Conservation (phyloP, 2,888 invertebrate genomes). For the Bembecia ichneumoniformis region DNA sequence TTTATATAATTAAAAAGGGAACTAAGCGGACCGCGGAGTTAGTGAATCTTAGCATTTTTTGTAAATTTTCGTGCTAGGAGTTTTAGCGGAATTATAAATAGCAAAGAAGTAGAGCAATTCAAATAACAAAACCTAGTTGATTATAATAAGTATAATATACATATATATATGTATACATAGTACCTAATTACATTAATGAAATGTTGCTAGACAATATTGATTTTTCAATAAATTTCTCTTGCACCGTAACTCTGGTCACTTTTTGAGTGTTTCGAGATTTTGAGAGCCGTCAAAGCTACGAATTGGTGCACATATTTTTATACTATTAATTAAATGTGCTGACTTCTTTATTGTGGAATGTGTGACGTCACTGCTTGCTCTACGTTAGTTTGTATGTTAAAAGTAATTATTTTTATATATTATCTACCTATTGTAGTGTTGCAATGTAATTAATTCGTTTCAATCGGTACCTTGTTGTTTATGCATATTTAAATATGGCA, state of each 20-base stretch:
- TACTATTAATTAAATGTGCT: neutral
- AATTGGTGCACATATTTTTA: neutral
- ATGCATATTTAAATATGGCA: no score
- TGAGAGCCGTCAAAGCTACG: neutral
- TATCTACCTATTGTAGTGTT: no score
- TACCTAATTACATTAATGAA: slow-evolving; percentile 51
- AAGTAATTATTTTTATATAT: no score
- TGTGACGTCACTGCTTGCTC: no score
- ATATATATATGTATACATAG: slow-evolving; percentile 36
- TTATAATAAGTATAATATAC: slow-evolving; percentile 44
- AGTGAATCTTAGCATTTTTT: slow-evolving; percentile 17
- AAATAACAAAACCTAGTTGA: slow-evolving; percentile 58
- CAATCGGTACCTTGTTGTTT: no score
- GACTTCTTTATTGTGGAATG: neutral
- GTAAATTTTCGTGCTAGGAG: slow-evolving; percentile 49
- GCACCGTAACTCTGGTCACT: slow-evolving; percentile 45
- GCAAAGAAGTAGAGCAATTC: slow-evolving; percentile 65
- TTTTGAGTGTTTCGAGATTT: slow-evolving; percentile 8
- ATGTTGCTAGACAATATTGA: slow-evolving; percentile 64
- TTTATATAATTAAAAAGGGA: slow-evolving; percentile 35
- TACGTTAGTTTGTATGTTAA: no score
- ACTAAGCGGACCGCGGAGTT: slow-evolving; percentile 44
- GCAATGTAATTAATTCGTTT: no score
- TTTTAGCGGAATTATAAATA: slow-evolving; percentile 61
- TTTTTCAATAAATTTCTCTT: slow-evolving; percentile 44